phyloP scores from a whole-genome alignment of 2,797 vertebrate species.

The Gallinago nigripennis region DNA sequence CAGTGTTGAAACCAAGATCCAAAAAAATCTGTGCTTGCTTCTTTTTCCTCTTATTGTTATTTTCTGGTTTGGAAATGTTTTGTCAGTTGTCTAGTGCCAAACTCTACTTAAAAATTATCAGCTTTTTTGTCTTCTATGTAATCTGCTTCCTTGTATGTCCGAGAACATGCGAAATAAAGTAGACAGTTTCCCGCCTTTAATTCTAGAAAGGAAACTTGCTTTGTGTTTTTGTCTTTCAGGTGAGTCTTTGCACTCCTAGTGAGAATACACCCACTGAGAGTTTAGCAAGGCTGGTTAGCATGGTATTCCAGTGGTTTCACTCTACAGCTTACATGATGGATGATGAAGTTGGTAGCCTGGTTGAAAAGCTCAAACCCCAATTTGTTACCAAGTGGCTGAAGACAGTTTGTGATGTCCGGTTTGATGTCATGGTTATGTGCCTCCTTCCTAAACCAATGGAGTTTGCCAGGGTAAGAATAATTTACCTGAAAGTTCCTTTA shows the following conservation, averaged over 20 bases:
- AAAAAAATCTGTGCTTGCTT: background rate
- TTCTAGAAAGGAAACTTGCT: background rate
- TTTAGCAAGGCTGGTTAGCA: conserved; percentile 94
- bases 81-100: background rate
- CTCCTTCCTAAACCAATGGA: conserved; percentile 98
- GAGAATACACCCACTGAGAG: conserved; percentile 98
- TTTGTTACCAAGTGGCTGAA: conserved; percentile 99
- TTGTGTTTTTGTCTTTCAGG: conserved; percentile 76
- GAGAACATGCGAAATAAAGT: background rate
- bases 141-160: background rate
- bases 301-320: conserved; percentile 99
- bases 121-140: background rate
- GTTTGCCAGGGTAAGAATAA: conserved; percentile 90
- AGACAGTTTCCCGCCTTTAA: background rate
- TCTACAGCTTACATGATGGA: conserved; percentile 99
- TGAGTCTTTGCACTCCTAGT: conserved; percentile 96
- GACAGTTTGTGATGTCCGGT: conserved; percentile 96
- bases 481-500: background rate
- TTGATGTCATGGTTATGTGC: conserved; percentile 99
- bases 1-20: background rate
- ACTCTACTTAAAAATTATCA: background rate
- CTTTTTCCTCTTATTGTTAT: background rate
- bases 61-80: background rate
- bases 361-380: conserved; percentile 98
- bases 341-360: conserved; percentile 97